Percentiles rank a stretch among this genome's conserved stretches.
phyloP scores from a whole-genome alignment of 2,797 vertebrate genomes.

The Sparidentex hasta region DNA sequence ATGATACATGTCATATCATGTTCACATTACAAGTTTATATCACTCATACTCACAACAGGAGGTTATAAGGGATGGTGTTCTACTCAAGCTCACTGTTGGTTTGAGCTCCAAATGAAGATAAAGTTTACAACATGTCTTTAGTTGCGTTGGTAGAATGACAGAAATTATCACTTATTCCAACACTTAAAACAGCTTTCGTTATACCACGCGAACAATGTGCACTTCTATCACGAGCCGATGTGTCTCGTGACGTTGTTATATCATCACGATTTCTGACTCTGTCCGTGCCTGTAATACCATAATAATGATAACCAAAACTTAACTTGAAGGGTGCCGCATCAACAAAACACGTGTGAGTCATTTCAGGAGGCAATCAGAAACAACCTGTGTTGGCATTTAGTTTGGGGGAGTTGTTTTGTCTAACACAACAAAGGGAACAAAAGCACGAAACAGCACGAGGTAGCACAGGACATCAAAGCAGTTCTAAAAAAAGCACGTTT shows the following conservation, averaged over 20 bases:
- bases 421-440: neutral
- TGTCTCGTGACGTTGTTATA: neutral
- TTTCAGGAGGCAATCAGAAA: neutral
- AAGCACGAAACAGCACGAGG: neutral
- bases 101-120: neutral
- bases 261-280: neutral
- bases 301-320: neutral
- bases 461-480: neutral
- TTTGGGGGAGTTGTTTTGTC: neutral
- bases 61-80: neutral
- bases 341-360: neutral
- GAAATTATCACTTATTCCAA: neutral
- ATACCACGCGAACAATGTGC: too few species aligned
- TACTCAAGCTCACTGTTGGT: neutral
- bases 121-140: too few species aligned
- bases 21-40: too few species aligned
- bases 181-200: neutral
- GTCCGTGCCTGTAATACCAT: neutral
- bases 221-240: neutral
- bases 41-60: too few species aligned
- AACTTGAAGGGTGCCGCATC: neutral
- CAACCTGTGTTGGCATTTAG: neutral
- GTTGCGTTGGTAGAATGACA: neutral
- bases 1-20: too few species aligned
- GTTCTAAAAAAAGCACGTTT: neutral